These are phyloP conservation scores for Acrocephalus arundinaceus DNA, from an alignment of 2,113 vertebrate genomes.

Conservation along the genomic window DNA sequence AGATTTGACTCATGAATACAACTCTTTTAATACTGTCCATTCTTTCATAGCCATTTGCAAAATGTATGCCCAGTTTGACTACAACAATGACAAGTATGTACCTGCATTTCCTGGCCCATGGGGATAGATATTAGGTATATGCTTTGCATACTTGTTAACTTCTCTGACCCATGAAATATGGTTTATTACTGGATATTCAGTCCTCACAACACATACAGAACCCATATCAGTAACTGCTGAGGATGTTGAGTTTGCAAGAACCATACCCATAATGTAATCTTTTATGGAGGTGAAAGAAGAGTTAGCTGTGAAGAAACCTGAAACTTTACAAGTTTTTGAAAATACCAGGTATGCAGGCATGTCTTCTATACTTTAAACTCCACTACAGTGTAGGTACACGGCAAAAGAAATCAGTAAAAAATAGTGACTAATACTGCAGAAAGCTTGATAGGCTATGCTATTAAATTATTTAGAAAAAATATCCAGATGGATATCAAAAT, in stretches of 20 bases:
- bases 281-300: not conserved
- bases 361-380: not conserved
- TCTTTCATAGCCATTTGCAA: not conserved
- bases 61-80: not conserved
- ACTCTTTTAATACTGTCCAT: not conserved
- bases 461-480: not conserved
- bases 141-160: not conserved
- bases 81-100: not conserved
- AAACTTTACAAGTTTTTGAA: not conserved
- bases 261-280: not conserved
- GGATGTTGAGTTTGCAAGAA: not conserved
- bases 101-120: not conserved
- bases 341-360: not conserved
- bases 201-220: not conserved
- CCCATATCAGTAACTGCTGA: not conserved
- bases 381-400: not conserved
- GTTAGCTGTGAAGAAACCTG: not conserved
- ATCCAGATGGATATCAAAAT: not conserved
- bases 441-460: not conserved
- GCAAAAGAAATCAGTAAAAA: not conserved
- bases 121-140: not conserved
- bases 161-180: not conserved
- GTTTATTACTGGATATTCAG: not conserved
- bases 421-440: not conserved
- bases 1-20: not conserved